Base-by-base conservation (phyloP, 2,113 vertebrate species). In the Callospermophilus lateralis region DNA sequence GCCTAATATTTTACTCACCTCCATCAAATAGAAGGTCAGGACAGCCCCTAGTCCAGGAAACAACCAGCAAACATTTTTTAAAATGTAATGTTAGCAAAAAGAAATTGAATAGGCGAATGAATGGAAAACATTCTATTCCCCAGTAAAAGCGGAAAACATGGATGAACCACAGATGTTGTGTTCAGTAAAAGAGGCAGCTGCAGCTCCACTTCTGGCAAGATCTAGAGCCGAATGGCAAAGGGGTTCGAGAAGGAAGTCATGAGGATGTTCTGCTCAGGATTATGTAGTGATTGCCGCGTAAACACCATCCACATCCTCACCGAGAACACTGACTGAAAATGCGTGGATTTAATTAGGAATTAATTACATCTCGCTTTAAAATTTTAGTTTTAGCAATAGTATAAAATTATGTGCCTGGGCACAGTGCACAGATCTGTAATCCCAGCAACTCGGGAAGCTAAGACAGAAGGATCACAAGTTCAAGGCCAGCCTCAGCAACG, bases 41-140 rank as follows among this genome's bases (percentile, higher is more conserved):
- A 61, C 26, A 51, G 22, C 26, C 70, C 8, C 28, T 58, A 22
- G 32, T 48, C 61, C 67, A 30, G 10, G 15, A 77, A 72, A 89
- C 45, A 73, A 39, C 26, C 0, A 0, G 32, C 70, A 85, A 7
- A 16, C 37, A 30, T 24, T 72, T 45, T 86, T 37, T 34, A 6
- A 42, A 77, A 87, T 53, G 24, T 53, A 42, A 45, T 34, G 45
- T 90, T 81, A 80, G n/a, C 61, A 67, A 63, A 80, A 94, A 84
- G 55, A 84, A 91, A 76, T 53, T 13, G 37, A 53, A 65, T 16
- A 20, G 10, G 72, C 32, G 39, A 78, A 70, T 34, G n/a, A 63
- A 32, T 55, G 13, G 8, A 45, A 45, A 45, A 45, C 8, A 22
- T 37, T 20, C 48, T 48, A 39, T 51, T 88, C 58, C 5, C 6